Evolutionary conservation across 2,888 invertebrate genomes (phyloP).

Genomic region (Dryococelus australis): DNA sequence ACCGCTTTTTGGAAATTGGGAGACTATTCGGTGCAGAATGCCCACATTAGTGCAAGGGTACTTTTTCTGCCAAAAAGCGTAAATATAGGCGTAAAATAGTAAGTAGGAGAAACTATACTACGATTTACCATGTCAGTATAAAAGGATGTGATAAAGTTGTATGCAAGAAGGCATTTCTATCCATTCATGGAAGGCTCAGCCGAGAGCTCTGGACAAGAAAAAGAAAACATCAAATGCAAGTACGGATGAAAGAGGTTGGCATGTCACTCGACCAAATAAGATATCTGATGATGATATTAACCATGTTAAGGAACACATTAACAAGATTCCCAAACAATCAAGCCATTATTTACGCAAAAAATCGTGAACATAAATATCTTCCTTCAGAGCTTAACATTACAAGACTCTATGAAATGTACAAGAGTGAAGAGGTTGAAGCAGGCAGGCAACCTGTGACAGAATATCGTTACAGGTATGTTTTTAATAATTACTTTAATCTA

Average conservation of each 20-base stretch:
- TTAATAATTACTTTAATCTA: not conserved
- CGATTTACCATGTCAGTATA: not conserved
- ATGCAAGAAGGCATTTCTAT: slow-evolving; percentile 16
- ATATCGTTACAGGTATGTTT: not conserved
- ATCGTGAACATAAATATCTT: not conserved
- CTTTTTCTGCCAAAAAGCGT: not conserved
- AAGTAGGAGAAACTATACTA: not conserved
- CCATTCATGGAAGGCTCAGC: not conserved
- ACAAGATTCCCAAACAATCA: no score
- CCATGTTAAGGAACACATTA: no score
- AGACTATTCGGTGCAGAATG: not conserved
- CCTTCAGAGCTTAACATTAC: not conserved
- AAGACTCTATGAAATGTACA: slow-evolving; percentile 1
- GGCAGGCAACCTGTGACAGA: not conserved
- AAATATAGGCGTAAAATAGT: not conserved
- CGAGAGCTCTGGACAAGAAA: not conserved
- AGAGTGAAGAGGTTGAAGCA: not conserved
- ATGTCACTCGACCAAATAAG: not conserved
- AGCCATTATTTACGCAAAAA: no score
- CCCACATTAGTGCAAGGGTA: not conserved
- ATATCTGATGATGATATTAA: not conserved
- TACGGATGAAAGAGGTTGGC: not conserved
- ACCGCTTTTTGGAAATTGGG: not conserved
- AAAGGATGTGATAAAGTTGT: not conserved
- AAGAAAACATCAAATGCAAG: not conserved